Evolutionary conservation across 2,888 invertebrate genomes (phyloP), one percentile per base, ranked within the genome.

Genomic region (Endotricha flammealis): DNA sequence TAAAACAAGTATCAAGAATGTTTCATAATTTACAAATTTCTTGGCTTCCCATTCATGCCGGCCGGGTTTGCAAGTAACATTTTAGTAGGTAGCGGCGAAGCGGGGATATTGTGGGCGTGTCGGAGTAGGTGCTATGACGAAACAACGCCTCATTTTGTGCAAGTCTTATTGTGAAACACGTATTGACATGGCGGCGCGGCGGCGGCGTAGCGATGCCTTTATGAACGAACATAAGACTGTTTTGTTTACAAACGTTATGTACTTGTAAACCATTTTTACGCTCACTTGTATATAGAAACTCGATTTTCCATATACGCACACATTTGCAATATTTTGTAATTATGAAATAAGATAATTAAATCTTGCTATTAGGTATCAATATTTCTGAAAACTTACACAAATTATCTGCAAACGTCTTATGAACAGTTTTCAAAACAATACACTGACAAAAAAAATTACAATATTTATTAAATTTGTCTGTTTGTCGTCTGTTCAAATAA

Each of bases 81-180:
- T 55, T 61, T 52, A 56, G 57, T 62, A n/a, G 56, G 56, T 17
- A 25, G 12, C 17, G 17, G 12, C 29, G 32, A 32, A 39, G 64
- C 54, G 65, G 68, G 64, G 65, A 66, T 61, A 60, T 50, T 54
- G 76, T 73, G 66, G 80, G 81, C 73, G 81, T 76, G 72, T 74
- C 75, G 64, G 60, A 64, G 68, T 66, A 58, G 65, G 66, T 60
- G 48, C 55, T 58, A 55, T 82, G 81, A 78, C 75, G 82, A 83
- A 82, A 85, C 69, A 53, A 57, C 61, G 62, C 71, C 67, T 66
- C 68, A 70, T 70, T 78, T 69, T 74, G 73, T 74, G 79, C 77
- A 81, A 81, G 65, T 64, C 64, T 64, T 67, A 78, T 85, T 83
- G 82, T 76, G 79, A 79, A 82, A 85, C 69, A 78, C 63, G 58